phyloP scores from a whole-genome alignment of 2,888 invertebrate species.

The Endomychus coccineus region DNA sequence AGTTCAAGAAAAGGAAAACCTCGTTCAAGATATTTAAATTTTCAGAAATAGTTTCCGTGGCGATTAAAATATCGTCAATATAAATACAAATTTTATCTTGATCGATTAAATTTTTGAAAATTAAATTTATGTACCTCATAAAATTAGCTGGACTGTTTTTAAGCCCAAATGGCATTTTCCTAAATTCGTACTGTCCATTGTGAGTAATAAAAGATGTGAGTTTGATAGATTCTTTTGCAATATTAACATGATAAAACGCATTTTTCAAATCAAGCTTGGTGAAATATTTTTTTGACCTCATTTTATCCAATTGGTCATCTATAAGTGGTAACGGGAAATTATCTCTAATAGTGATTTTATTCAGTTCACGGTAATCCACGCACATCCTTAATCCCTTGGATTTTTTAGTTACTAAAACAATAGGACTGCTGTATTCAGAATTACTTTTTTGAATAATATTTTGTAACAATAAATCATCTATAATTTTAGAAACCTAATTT shows the following conservation, averaged over 20 bases:
- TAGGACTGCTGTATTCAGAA: conserved; percentile 25
- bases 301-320: conserved; percentile 26
- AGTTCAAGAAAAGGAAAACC: too few relatives aligned
- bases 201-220: conserved; percentile 33
- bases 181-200: conserved; percentile 27
- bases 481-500: conserved; percentile 15
- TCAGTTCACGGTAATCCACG: conserved; percentile 26
- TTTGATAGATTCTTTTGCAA: conserved; percentile 24
- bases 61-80: too few relatives aligned
- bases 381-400: conserved; percentile 25
- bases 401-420: conserved; percentile 26
- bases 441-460: conserved; percentile 30
- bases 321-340: conserved; percentile 25
- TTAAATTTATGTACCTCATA: conserved; percentile 15
- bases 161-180: conserved; percentile 27
- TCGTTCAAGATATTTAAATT: too few relatives aligned
- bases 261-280: conserved; percentile 28
- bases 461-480: conserved; percentile 19
- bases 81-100: too few relatives aligned
- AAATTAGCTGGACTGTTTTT: conserved; percentile 24
- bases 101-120: too few relatives aligned
- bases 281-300: conserved; percentile 26
- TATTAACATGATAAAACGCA: conserved; percentile 29
- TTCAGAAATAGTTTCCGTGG: too few relatives aligned
- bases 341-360: conserved; percentile 24